Evolutionary conservation across 2,888 invertebrate species (phyloP), one percentile per base, ranked within the genome.

Genomic region (Microchrysa polita): DNA sequence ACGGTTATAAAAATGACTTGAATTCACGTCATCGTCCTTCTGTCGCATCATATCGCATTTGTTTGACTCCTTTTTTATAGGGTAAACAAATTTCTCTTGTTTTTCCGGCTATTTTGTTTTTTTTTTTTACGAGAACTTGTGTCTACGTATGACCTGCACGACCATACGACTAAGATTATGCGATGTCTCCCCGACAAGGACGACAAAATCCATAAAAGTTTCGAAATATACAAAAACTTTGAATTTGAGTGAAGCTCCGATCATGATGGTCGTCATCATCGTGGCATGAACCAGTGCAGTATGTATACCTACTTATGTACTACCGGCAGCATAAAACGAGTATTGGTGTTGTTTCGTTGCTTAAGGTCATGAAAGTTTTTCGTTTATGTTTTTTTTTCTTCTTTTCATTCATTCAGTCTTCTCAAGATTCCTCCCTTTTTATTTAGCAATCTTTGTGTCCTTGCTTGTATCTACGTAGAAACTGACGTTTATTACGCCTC

Each of bases 41-140:
- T 2, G 27, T 34, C 27, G 27, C 27, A 7, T 34, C 7, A 34
- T 7, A 7, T 10, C 48, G 48, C 16, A 4, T 48, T 12, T 12
- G 12, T 10, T 10, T 48, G 4, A 4, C 48, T 65, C 65, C 22
- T 65, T 40, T 57, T 34, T 40, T 69, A 55, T 69, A 69, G 34
- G 69, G 55, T 55, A 69, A 69, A 57, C 69, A 69, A 69, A 69
- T 69, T 69, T 69, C 12, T 69, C 69, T 40, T 69, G 55, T 69
- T 69, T 40, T 69, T 48, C 48, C 57, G 67, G 27, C 27, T 34
- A 7, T 69, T 55, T 27, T 9, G 18, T n/a, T n/a, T n/a, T n/a
- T n/a, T n/a, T n/a, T n/a, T n/a, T n/a, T n/a, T n/a, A 48, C 18
- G 48, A n/a, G 48, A n/a, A 12, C n/a, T n/a, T 34, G 27, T 34